Conservation (phyloP, 2,888 invertebrate species). For the Plagodis dolabraria region DNA sequence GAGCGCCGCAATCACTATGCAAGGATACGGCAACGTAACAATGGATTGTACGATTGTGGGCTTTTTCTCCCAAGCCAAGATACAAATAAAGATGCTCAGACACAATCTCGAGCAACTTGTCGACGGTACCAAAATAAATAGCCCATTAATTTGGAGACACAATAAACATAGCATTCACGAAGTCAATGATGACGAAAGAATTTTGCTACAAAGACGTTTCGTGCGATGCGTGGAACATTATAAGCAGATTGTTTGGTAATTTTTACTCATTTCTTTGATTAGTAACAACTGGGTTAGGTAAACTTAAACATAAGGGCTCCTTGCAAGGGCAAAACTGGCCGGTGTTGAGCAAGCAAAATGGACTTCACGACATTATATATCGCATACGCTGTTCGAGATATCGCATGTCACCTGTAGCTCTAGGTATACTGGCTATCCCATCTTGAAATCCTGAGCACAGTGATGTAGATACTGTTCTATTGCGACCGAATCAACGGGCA, state of each 20-base stretch:
- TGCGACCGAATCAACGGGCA: too few species aligned
- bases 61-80: conserved; percentile 65
- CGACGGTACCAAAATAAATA: conserved; percentile 36
- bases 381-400: too few species aligned
- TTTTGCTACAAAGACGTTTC: conserved; percentile 52
- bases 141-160: conserved; percentile 21
- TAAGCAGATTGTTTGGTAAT: conserved; percentile 59
- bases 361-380: too few species aligned
- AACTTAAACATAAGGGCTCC: too few species aligned
- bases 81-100: conserved; percentile 64
- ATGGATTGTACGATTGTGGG: conserved; percentile 72
- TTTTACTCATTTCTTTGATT: background rate
- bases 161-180: conserved; percentile 35
- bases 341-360: too few species aligned
- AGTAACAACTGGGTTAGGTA: too few species aligned
- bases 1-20: conserved; percentile 55
- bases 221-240: conserved; percentile 61
- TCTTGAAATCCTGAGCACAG: too few species aligned
- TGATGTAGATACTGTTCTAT: too few species aligned
- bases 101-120: conserved; percentile 62
- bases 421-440: too few species aligned
- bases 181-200: conserved; percentile 40
- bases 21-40: conserved; percentile 67
- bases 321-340: too few species aligned
- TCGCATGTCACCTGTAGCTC: too few species aligned